Evolutionary conservation across 2,888 invertebrate genomes (phyloP), one percentile per base, ranked within the genome.

Genomic region (Schizotus pectinicornis): DNA sequence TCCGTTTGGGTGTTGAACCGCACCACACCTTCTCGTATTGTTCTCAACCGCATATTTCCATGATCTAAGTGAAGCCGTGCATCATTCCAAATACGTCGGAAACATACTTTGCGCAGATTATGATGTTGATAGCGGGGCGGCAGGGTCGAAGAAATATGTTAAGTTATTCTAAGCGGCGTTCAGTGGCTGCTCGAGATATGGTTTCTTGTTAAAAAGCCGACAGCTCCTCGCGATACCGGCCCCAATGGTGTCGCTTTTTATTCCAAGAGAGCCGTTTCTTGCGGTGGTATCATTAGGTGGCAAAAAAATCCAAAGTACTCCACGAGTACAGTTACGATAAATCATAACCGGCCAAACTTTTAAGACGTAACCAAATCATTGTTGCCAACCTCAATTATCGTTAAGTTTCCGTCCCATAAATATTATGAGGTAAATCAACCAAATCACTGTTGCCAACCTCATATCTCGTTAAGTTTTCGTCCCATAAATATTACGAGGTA

Each of bases 51-150:
- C 48, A 48, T 53, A 54, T 47, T 48, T 54, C 43, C 49, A 56
- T 56, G 55, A 48, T 42, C 49, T 49, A 48, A 56, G 45, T 56
- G 49, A 54, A 56, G 55, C 43, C 55, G 43, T 56, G 42, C 32
- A 56, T 56, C 55, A 56, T 49, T 43, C 49, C 55, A 58, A 54
- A 54, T 59, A 49, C 54, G 54, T 45, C 35, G 36, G 46, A 41
- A 45, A 55, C 59, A 59, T 59, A 59, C 38, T 7, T 37, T 42
- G 38, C 22, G 46, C 39, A 55, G 59, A 59, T 59, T 59, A 59
- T 55, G 53, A 59, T 45, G 45, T 51, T 34, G 53, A 53, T 42
- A 49, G 47, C 37, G 32, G 38, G 38, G 12, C 46, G 49, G 39
- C 11, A 3, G 14, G 7, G 6, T 13, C 7, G 6, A 30, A 55